phyloP scores from a whole-genome alignment of 2,113 vertebrate species.

The Ahaetulla prasina region DNA sequence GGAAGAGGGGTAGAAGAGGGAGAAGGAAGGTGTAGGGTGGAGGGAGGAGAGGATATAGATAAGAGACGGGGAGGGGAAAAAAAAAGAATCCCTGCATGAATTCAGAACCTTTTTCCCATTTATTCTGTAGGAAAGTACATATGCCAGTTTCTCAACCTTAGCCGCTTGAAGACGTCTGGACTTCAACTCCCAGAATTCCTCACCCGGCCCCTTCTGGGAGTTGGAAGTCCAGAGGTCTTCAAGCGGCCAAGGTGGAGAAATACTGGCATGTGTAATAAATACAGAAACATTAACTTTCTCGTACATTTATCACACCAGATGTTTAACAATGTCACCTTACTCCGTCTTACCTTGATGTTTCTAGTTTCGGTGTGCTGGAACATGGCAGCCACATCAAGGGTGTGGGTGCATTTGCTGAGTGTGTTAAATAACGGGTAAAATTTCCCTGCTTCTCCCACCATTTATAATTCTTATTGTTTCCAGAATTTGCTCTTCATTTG shows the following conservation, averaged over 20 bases:
- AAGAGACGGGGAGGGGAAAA: too few relatives aligned
- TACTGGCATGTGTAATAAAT: not conserved
- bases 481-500: not conserved
- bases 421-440: not conserved
- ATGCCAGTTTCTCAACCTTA: not conserved
- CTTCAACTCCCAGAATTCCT: not conserved
- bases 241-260: not conserved
- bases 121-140: not conserved
- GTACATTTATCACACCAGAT: not conserved
- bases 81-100: too few relatives aligned
- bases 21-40: too few relatives aligned
- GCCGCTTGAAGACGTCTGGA: not conserved
- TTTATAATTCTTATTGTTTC: not conserved
- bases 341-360: not conserved
- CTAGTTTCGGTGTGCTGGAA: not conserved
- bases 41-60: too few relatives aligned
- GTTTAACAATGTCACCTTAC: not conserved
- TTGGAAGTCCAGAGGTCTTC: not conserved
- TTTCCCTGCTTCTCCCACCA: not conserved
- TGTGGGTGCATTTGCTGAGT: not conserved
- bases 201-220: not conserved
- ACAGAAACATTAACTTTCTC: not conserved
- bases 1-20: too few relatives aligned
- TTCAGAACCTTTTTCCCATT: not conserved
- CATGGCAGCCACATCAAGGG: not conserved